Evolutionary conservation across 2,888 invertebrate species (phyloP), one percentile per base, ranked within the genome.

Genomic region (Drosophila koepferae): DNA sequence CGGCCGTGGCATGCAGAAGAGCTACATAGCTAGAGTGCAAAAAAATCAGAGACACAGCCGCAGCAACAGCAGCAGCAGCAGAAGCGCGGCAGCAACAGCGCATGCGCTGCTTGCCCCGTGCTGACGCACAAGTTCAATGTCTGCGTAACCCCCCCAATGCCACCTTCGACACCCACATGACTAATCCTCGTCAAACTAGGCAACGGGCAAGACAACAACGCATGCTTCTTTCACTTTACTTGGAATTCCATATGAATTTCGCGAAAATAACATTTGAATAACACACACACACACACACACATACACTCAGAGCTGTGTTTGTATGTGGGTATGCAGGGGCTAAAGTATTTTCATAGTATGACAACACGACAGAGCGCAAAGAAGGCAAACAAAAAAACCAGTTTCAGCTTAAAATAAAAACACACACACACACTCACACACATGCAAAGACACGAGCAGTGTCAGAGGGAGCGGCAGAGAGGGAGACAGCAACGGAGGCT

Each of bases 361-460:
- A 86, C 86, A 85, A 76, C 73, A 82, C 77, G 76, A 81, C 76
- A 77, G 59, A 67, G 77, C 74, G 77, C 74, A 51, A 72, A 79
- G 75, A 72, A 72, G 75, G 61, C 74, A 74, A 80, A 73, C 69
- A 80, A 38, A 89, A 23, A 88, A 84, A 84, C 84, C 87, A 78
- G 84, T 84, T 84, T 85, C 82, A 72, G 90, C 80, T 87, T 89
- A 89, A 89, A 89, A 89, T 89, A 85, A 86, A 84, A 72, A 77
- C 77, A 73, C 71, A 73, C 40, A 40, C 40, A 69, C 61, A 80
- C 20, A 66, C 70, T 31, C 28, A 31, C 9, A 31, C 16, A 48
- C 10, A 48, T 4, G 1, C 46, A 28, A 8, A 16, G 23, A 28
- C 6, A 6, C 6, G 6, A 28, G 28, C 28, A 28, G 6, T 28